Conservation (phyloP, 1,140 invertebrate species). For the Drosophila malerkotliana region DNA sequence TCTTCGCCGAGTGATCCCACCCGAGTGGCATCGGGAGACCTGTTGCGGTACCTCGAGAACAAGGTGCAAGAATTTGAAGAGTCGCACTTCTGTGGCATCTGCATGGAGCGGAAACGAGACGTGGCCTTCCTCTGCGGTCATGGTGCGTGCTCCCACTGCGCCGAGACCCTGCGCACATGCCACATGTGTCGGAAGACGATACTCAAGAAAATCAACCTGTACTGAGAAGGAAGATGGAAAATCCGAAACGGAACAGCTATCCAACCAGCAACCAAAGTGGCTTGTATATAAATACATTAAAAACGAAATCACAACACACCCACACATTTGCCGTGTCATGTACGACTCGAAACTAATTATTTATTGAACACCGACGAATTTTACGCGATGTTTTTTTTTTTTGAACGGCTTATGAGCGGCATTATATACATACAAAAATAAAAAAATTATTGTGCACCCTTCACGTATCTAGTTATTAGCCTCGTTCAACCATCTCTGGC, state of each 20-base stretch:
- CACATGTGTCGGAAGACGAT: slow-evolving; percentile 97
- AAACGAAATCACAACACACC: slow-evolving; percentile 8
- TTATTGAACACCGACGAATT: slow-evolving; percentile 64
- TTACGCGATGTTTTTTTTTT: slow-evolving; percentile 42
- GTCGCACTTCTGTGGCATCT: slow-evolving; percentile 90
- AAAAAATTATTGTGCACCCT: slow-evolving; percentile 51
- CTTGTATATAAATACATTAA: slow-evolving; percentile 68
- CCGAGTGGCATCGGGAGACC: slow-evolving; percentile 86
- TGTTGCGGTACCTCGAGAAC: slow-evolving; percentile 91
- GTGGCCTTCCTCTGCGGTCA: slow-evolving; percentile 96
- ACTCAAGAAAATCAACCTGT: slow-evolving; percentile 94
- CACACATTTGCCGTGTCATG: slow-evolving; percentile 39
- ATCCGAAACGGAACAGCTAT: slow-evolving; percentile 25
- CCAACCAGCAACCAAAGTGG: slow-evolving; percentile 72
- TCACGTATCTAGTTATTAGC: slow-evolving; percentile 70
- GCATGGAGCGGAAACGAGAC: slow-evolving; percentile 91
- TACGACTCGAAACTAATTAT: slow-evolving; percentile 60
- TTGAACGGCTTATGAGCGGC: slow-evolving; percentile 38
- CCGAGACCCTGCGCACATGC: slow-evolving; percentile 92
- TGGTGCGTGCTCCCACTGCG: slow-evolving; percentile 92
- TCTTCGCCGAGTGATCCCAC: slow-evolving; percentile 73
- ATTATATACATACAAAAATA: slow-evolving; percentile 51
- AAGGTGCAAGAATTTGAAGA: slow-evolving; percentile 96
- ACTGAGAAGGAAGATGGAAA: slow-evolving; percentile 83
- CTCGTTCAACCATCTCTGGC: slow-evolving; percentile 64